Conservation (phyloP, 2,888 invertebrate species). For the Cordilura impudica region DNA sequence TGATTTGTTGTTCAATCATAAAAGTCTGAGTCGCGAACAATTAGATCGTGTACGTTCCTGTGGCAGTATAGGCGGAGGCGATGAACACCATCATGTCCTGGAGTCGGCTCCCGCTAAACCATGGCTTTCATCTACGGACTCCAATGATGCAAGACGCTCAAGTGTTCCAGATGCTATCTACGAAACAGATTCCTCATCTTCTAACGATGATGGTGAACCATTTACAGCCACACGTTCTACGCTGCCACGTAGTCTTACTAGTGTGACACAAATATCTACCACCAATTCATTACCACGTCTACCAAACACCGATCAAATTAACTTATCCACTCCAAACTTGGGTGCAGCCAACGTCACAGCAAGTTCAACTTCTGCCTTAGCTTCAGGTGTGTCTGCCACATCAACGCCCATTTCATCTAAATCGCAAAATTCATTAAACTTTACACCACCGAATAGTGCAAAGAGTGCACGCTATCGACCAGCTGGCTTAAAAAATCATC, state of each 20-base stretch:
- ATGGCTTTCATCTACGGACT: constrained; percentile 73
- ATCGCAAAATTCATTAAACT: constrained; percentile 80
- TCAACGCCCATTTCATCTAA: constrained; percentile 81
- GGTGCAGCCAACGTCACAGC: constrained; percentile 57
- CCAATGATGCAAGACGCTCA: constrained; percentile 78
- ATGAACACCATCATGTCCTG: constrained; percentile 72
- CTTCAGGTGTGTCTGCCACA: constrained; percentile 63
- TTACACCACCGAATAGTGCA: constrained; percentile 80
- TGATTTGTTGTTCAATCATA: constrained; percentile 88
- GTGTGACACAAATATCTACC: constrained; percentile 79
- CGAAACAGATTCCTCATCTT: constrained; percentile 69
- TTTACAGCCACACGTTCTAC: constrained; percentile 80
- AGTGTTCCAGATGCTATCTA: constrained; percentile 80
- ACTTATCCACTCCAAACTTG: constrained; percentile 84
- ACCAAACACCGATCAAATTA: constrained; percentile 82
- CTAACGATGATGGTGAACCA: constrained; percentile 74
- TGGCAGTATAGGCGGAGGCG: constrained; percentile 88
- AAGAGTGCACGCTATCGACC: constrained; percentile 93
- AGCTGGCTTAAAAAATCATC: constrained; percentile 79
- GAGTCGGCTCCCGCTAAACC: constrained; percentile 75
- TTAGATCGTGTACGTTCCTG: constrained; percentile 87
- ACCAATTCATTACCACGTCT: constrained; percentile 89
- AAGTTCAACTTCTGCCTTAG: constrained; percentile 51
- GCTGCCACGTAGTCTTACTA: constrained; percentile 82
- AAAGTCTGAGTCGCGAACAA: constrained; percentile 87